These are phyloP conservation scores for Macroramphosus scolopax DNA, from an alignment of 2,797 vertebrate species.

Conservation along the genomic window DNA sequence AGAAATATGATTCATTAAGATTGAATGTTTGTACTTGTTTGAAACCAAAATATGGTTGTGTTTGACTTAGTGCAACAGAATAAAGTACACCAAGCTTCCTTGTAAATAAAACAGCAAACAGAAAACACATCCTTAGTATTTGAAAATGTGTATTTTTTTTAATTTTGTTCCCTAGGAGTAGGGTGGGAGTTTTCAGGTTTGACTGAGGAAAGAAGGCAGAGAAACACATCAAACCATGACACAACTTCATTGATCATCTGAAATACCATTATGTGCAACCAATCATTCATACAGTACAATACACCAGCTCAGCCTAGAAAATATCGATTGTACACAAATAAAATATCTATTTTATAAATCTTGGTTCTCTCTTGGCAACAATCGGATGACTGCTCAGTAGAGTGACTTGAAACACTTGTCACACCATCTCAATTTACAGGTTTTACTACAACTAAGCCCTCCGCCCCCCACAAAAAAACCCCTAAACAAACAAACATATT, in stretches of 20 bases:
- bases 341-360: conserved; percentile 69
- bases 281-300: conserved; percentile 69
- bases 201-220: conserved; percentile 70
- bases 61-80: no score
- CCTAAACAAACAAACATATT: conserved; percentile 24
- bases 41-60: background rate
- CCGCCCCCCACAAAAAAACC: no score
- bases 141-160: conserved; percentile 67
- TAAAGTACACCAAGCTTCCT: no score
- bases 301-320: conserved; percentile 73
- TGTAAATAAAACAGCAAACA: conserved; percentile 7
- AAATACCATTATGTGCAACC: conserved; percentile 70
- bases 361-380: conserved; percentile 46
- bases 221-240: conserved; percentile 64
- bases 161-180: conserved; percentile 58
- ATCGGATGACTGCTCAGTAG: conserved; percentile 40
- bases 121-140: conserved; percentile 30
- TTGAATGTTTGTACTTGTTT: no score
- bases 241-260: conserved; percentile 60
- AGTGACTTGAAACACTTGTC: conserved; percentile 32
- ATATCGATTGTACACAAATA: conserved; percentile 79
- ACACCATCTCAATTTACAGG: conserved; percentile 15
- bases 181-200: conserved; percentile 55
- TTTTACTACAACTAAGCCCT: conserved; percentile 28
- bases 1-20: background rate